These are phyloP conservation scores for Callionymus lyra DNA, from an alignment of 2,113 vertebrate genomes.

Conservation along the genomic window DNA sequence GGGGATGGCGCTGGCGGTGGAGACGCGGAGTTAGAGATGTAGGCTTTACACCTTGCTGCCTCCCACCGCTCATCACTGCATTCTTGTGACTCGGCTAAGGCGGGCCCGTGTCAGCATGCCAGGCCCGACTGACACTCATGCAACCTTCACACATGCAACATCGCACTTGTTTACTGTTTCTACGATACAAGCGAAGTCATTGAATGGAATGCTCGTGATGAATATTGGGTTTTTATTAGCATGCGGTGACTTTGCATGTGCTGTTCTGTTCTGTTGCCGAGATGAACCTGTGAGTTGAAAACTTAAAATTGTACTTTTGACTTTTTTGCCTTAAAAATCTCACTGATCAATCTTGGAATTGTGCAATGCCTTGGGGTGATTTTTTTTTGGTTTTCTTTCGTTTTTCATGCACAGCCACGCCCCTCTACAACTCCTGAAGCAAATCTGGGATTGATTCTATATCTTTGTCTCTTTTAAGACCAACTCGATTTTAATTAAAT, in stretches of 20 bases:
- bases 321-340: slow-evolving; percentile 80
- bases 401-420: slow-evolving; percentile 12
- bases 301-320: slow-evolving; percentile 3
- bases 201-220: slow-evolving; percentile 69
- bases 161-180: slow-evolving; percentile 60
- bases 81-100: slow-evolving; percentile 48
- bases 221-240: slow-evolving; percentile 42
- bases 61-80: slow-evolving; percentile 11
- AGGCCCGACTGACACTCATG: slow-evolving; percentile 23
- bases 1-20: not conserved
- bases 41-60: slow-evolving; percentile 24
- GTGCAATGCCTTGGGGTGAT: slow-evolving; percentile 77
- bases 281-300: slow-evolving; percentile 55
- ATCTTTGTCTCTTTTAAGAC: too few relatives aligned
- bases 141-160: slow-evolving; percentile 40
- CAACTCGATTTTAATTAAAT: too few relatives aligned
- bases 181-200: slow-evolving; percentile 48
- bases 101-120: slow-evolving; percentile 54
- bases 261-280: slow-evolving; percentile 62
- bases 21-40: slow-evolving; percentile 11
- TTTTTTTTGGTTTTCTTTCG: slow-evolving; percentile 33
- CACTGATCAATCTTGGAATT: slow-evolving; percentile 76
- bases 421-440: slow-evolving; percentile 19
- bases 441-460: too few relatives aligned
- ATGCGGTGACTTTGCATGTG: slow-evolving; percentile 74